Evolutionary conservation across 2,888 invertebrate species (phyloP).

Genomic region (Polyommatus icarus): DNA sequence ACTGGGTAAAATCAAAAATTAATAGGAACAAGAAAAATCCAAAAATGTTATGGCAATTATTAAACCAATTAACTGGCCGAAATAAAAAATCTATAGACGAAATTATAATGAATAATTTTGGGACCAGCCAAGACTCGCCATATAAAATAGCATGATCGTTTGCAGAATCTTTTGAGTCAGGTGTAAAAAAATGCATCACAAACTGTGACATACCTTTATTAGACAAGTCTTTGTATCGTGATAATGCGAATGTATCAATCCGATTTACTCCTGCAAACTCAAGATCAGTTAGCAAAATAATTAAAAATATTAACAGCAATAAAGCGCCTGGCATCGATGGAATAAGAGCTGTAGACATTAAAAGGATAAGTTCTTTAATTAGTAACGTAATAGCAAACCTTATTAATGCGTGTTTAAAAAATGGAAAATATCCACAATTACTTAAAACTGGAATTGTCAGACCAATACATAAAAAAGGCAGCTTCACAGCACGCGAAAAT

Average conservation of each 20-base stretch:
- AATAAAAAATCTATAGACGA: conserved; percentile 8
- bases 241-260: conserved; percentile 6
- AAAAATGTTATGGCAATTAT: conserved; percentile 4
- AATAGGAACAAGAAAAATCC: conserved; percentile 1
- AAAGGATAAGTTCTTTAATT: conserved; percentile 30
- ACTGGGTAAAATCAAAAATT: neutral
- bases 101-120: neutral
- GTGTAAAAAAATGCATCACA: neutral
- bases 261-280: conserved; percentile 8
- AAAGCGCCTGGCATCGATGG: conserved; percentile 33
- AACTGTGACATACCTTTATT: conserved; percentile 1
- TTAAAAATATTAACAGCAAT: neutral
- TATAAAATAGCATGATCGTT: conserved; percentile 7
- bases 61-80: neutral
- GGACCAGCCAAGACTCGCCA: neutral
- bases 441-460: conserved; percentile 38
- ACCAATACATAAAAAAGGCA: conserved; percentile 38
- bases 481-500: conserved; percentile 28
- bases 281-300: neutral
- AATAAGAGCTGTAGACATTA: conserved; percentile 35
- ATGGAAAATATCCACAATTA: conserved; percentile 34
- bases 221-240: neutral
- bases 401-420: conserved; percentile 34
- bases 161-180: neutral
- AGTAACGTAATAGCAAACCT: conserved; percentile 32